Evolutionary conservation across 64 coral and sea anemone genomes (phyloP), one percentile per base, ranked within the genome.

Genomic region (Pachyseris speciosa): DNA sequence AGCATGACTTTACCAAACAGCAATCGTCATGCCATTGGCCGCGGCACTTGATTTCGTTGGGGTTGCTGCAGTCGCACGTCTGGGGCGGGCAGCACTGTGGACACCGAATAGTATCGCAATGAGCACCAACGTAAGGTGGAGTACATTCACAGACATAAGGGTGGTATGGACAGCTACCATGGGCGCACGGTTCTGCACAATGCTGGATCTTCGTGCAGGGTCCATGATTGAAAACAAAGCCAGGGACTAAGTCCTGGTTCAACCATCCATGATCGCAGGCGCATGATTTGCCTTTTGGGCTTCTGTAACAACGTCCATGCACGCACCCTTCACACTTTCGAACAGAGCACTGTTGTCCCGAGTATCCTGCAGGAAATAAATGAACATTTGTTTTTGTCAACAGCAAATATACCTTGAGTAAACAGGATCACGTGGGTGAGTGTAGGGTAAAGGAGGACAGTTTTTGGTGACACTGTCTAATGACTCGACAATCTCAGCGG

Each of bases 51-150:
- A n/a, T n/a, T n/a, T n/a, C n/a, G 0, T 84, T 17, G n/a, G n/a
- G n/a, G n/a, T n/a, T n/a, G n/a, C n/a, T n/a, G n/a, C n/a, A n/a
- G n/a, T n/a, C n/a, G n/a, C n/a, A n/a, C n/a, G n/a, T n/a, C n/a
- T n/a, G n/a, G n/a, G n/a, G n/a, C n/a, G n/a, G n/a, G n/a, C n/a
- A 96, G 37, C 94, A 96, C 44, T 96, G 80, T 28, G 94, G 94
- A 42, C 94, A 96, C 30, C 80, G 52, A 4, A 92, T 96, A 26
- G 51, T 69, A 31, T 96, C 94, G 66, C 94, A 96, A 27, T 96
- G 71, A n/a, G 94, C n/a, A 9, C 73, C 74, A 1, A 80, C 72
- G 77, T 85, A 84, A 0, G 78, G 65, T 11, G 69, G 9, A 2
- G 4, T 41, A 20, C 67, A 83, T 74, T 67, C 87, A 3, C 86